These are phyloP conservation scores for Nannoperca australis DNA, from an alignment of 2,797 vertebrate genomes.

Conservation along the genomic window DNA sequence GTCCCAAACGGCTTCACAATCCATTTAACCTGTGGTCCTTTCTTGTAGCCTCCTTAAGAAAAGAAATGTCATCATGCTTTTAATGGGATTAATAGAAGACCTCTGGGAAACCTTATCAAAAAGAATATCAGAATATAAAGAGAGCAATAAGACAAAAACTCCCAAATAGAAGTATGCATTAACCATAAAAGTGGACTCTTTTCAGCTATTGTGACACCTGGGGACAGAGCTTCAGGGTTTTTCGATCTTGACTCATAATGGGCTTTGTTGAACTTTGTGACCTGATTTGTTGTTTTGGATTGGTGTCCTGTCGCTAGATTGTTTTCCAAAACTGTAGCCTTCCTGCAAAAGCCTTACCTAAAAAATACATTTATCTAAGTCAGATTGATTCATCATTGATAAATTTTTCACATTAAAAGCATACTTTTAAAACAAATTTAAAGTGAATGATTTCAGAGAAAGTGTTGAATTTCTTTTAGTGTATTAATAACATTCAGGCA, in stretches of 20 bases:
- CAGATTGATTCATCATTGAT: slow-evolving; percentile 39
- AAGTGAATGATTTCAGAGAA: too few species aligned
- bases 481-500: too few species aligned
- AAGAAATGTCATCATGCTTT: slow-evolving; percentile 32
- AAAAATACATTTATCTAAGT: slow-evolving; percentile 18
- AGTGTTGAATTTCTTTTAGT: too few species aligned
- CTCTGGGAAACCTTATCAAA: slow-evolving; percentile 9
- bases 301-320: slow-evolving; percentile 29
- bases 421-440: too few species aligned
- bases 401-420: slow-evolving; percentile 1
- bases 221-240: not conserved
- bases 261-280: slow-evolving; percentile 42
- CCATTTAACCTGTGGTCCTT: slow-evolving; percentile 24
- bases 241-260: slow-evolving; percentile 15
- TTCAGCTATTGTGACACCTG: not conserved
- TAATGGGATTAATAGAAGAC: slow-evolving; percentile 21
- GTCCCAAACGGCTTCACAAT: slow-evolving; percentile 22
- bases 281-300: slow-evolving; percentile 31
- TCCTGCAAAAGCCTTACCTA: slow-evolving; percentile 25
- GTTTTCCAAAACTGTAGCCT: slow-evolving; percentile 18
- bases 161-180: slow-evolving; percentile 1
- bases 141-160: slow-evolving; percentile 1
- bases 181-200: not conserved
- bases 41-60: slow-evolving; percentile 18
- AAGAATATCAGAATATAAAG: not conserved